phyloP scores from a whole-genome alignment of 2,113 vertebrate genomes.

The Alethe castanea region DNA sequence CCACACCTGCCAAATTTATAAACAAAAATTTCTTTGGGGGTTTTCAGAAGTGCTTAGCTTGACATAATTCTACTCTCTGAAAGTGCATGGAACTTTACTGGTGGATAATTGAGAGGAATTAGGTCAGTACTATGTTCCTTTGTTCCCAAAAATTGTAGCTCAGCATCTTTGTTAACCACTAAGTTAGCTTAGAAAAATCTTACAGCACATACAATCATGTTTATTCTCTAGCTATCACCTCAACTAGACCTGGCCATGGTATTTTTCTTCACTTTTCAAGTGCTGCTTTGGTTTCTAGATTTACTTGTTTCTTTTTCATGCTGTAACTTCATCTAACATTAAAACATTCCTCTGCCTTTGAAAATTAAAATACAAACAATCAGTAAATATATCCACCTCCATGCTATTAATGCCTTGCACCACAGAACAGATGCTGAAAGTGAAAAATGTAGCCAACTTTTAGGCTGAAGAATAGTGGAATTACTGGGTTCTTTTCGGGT shows the following conservation, averaged over 20 bases:
- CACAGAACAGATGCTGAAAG: constrained; percentile 23
- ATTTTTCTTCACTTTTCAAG: constrained; percentile 17
- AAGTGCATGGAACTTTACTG: background rate
- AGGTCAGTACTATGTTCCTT: constrained; percentile 1
- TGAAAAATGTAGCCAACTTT: background rate
- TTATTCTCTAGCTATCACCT: constrained; percentile 20
- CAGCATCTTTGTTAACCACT: constrained; percentile 40
- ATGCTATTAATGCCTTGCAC: background rate
- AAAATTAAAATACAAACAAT: constrained; percentile 38
- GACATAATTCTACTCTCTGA: background rate
- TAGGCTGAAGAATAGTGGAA: constrained; percentile 6
- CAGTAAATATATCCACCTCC: constrained; percentile 39
- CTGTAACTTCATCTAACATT: constrained; percentile 44
- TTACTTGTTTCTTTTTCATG: background rate
- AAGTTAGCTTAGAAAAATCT: constrained; percentile 12
- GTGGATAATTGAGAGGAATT: constrained; percentile 18
- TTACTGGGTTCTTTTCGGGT: constrained; percentile 34
- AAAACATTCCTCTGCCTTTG: constrained; percentile 50
- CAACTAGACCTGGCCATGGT: background rate
- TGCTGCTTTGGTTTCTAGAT: background rate
- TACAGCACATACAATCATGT: background rate
- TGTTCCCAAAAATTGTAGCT: constrained; percentile 22
- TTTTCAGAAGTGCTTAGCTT: constrained; percentile 31
- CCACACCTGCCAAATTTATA: background rate
- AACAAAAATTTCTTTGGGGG: background rate